A percentile compares a stretch with the other conserved stretches of the same genome.
Evolutionary conservation across 2,888 invertebrate species (phyloP).

Genomic region (Blastobasis lacticolella): DNA sequence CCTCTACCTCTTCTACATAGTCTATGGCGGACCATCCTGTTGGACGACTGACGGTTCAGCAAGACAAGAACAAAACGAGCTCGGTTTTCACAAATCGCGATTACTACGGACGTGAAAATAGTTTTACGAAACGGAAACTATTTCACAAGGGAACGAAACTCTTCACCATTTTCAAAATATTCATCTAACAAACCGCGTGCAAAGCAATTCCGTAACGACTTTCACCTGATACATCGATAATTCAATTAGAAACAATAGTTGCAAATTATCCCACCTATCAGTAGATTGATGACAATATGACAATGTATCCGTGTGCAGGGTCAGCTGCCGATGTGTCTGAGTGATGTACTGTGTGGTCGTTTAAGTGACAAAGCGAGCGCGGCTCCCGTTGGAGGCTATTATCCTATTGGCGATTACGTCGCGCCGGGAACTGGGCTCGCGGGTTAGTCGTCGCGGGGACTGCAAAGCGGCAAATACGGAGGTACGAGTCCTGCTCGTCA

Average conservation of each 20-base stretch:
- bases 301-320: constrained; percentile 57
- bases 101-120: constrained; percentile 45
- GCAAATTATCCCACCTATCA: constrained; percentile 42
- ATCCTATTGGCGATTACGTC: constrained; percentile 68
- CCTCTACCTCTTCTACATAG: constrained; percentile 14
- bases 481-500: constrained; percentile 65
- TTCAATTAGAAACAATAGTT: constrained; percentile 55
- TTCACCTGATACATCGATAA: constrained; percentile 66
- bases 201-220: constrained; percentile 31
- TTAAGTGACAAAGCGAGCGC: constrained; percentile 67
- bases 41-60: constrained; percentile 29
- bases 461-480: constrained; percentile 72
- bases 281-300: constrained; percentile 34
- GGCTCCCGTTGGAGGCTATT: constrained; percentile 63
- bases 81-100: constrained; percentile 48
- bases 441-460: constrained; percentile 67
- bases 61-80: constrained; percentile 12
- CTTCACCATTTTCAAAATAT: constrained; percentile 24
- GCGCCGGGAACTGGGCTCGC: constrained; percentile 62
- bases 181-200: constrained; percentile 17
- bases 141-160: constrained; percentile 28
- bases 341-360: constrained; percentile 59
- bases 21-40: constrained; percentile 41
- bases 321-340: constrained; percentile 49
- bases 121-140: constrained; percentile 33